Conservation (phyloP, 2,888 invertebrate genomes). For the Pachydiplax longipennis region DNA sequence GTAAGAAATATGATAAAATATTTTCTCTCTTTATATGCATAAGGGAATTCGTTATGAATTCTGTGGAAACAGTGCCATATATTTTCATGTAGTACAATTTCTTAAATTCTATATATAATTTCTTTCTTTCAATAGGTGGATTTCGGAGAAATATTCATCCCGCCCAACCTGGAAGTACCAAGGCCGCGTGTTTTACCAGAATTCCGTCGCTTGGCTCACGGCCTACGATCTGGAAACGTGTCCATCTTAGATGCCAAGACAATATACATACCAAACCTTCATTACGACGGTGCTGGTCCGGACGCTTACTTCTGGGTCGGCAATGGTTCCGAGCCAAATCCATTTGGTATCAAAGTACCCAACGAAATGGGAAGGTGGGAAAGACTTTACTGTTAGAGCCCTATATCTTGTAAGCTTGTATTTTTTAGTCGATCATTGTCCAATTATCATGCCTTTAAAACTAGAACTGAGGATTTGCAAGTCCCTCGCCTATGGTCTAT, state of each 20-base stretch:
- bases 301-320: constrained; percentile 97
- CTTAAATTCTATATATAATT: constrained; percentile 48
- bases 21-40: no score
- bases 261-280: constrained; percentile 89
- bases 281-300: constrained; percentile 90
- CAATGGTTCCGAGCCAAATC: constrained; percentile 80
- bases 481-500: no score
- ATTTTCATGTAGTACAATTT: background rate
- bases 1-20: no score
- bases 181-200: constrained; percentile 82
- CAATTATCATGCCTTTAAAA: no score
- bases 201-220: constrained; percentile 86
- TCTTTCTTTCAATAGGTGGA: constrained; percentile 72
- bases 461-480: no score
- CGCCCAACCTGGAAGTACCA: constrained; percentile 78
- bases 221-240: constrained; percentile 88
- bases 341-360: constrained; percentile 86
- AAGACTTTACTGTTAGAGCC: background rate
- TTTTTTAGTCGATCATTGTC: no score
- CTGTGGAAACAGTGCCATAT: no score
- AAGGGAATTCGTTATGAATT: no score
- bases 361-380: constrained; percentile 81
- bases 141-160: constrained; percentile 86
- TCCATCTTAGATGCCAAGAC: constrained; percentile 91
- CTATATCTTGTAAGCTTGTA: no score